phyloP scores from a whole-genome alignment of 1,140 invertebrate genomes.

The Homalodisca vitripennis region DNA sequence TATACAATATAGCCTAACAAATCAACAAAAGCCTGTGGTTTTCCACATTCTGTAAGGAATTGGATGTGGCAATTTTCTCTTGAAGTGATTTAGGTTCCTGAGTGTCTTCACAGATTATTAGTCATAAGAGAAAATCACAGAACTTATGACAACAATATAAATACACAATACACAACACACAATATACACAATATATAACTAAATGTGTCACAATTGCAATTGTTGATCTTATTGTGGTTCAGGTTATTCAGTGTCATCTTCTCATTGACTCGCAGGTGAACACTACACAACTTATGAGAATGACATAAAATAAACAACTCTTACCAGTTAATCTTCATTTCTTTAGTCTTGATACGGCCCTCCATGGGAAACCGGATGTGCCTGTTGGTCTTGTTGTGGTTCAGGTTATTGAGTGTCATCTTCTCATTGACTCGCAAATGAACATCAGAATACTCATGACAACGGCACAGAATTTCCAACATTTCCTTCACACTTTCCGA shows the following conservation, averaged over 20 bases:
- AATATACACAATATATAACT: no score
- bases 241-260: slow-evolving; percentile 58
- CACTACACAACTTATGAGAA: slow-evolving; percentile 60
- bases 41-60: no score
- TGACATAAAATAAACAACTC: slow-evolving; percentile 48
- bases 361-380: slow-evolving; percentile 60
- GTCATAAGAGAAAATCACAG: no score
- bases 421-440: slow-evolving; percentile 61
- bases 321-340: slow-evolving; percentile 68
- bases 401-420: slow-evolving; percentile 58
- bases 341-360: slow-evolving; percentile 59
- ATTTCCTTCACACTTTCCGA: slow-evolving; percentile 50
- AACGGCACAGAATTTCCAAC: slow-evolving; percentile 52
- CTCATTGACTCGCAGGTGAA: slow-evolving; percentile 60
- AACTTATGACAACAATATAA: no score
- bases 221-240: slow-evolving; percentile 57
- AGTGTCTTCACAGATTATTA: no score
- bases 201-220: no score
- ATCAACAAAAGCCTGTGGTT: no score
- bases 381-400: slow-evolving; percentile 52
- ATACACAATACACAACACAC: no score
- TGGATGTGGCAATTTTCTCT: no score
- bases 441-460: slow-evolving; percentile 61
- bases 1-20: no score
- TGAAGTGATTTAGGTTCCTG: no score